These are phyloP conservation scores for Silurus meridionalis DNA, from an alignment of 2,113 vertebrate genomes.

Conservation along the genomic window DNA sequence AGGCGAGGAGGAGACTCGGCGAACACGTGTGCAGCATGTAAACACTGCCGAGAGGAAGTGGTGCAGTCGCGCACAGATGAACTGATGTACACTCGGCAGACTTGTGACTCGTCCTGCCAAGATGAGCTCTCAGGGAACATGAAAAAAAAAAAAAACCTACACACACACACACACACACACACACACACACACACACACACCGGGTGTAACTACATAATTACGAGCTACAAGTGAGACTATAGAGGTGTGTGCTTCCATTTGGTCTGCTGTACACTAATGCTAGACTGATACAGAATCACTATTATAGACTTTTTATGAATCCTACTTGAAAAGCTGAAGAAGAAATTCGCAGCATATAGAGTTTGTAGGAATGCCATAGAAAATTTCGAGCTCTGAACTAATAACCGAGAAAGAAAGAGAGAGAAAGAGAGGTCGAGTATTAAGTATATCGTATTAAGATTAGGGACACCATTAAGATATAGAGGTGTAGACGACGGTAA, in stretches of 20 bases:
- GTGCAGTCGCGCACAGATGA: slow-evolving; percentile 62
- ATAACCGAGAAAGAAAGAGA: not conserved
- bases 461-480: slow-evolving; percentile 3
- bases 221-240: not conserved
- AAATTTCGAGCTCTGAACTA: not conserved
- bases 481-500: not conserved
- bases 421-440: not conserved
- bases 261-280: not conserved
- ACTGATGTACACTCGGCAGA: slow-evolving; percentile 56
- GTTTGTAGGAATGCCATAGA: not conserved
- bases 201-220: not conserved
- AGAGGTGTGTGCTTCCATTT: not conserved
- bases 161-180: not conserved
- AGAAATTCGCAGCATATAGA: not conserved
- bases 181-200: not conserved
- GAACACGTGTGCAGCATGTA: slow-evolving; percentile 74
- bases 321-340: not conserved
- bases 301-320: not conserved
- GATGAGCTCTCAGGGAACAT: slow-evolving; percentile 15
- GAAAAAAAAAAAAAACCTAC: not conserved
- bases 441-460: slow-evolving; percentile 14
- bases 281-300: not conserved
- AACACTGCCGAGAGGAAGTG: slow-evolving; percentile 71
- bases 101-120: slow-evolving; percentile 38
- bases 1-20: slow-evolving; percentile 39